A percentile compares a stretch with the other conserved stretches of the same genome.
phyloP scores from a whole-genome alignment of 2,888 invertebrate genomes.

The Cheiracanthium punctorium region DNA sequence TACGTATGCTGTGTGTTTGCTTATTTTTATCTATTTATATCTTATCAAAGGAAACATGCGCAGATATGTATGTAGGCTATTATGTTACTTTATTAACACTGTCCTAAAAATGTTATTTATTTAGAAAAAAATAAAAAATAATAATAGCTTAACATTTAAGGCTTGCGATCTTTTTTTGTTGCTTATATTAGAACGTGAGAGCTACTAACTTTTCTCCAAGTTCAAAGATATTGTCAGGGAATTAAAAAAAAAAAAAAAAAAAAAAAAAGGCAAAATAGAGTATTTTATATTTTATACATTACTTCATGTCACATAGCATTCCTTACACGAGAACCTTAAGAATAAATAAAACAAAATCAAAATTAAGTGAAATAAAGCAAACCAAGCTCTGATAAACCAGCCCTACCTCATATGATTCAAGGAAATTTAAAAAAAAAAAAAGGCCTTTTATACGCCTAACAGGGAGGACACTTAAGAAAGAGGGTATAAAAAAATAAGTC shows the following conservation, averaged over 20 bases:
- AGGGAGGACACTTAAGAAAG: not conserved
- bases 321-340: not conserved
- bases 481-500: not conserved
- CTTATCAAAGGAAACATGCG: too few species aligned
- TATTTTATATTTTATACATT: not conserved
- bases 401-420: constrained; percentile 2
- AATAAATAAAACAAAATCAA: not conserved
- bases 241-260: not conserved
- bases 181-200: constrained; percentile 21
- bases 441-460: too few species aligned
- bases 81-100: too few species aligned
- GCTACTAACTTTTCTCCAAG: not conserved
- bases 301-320: not conserved
- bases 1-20: too few species aligned
- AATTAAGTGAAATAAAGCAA: not conserved
- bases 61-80: too few species aligned
- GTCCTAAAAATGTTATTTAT: too few species aligned
- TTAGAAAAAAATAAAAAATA: too few species aligned
- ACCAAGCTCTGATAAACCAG: too few species aligned
- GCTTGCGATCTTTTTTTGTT: not conserved
- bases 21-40: too few species aligned
- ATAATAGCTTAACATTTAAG: too few species aligned
- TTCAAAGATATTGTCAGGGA: not conserved
- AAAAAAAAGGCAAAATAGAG: not conserved
- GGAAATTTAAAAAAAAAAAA: not conserved